Conservation (phyloP, 1,140 invertebrate species). For the Drosophila ananassae region DNA sequence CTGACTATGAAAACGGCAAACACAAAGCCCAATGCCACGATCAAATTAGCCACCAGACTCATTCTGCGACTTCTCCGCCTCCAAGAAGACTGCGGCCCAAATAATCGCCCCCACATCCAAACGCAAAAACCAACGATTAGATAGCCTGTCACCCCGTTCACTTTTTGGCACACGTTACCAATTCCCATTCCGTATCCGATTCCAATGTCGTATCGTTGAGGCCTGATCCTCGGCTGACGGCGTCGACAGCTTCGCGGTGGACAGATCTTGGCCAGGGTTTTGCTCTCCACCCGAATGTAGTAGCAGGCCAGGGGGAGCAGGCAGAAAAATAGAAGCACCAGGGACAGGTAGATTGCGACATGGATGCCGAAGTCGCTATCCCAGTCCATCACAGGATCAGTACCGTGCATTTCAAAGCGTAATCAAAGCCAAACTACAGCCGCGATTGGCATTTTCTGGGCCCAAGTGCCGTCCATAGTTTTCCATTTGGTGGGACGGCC, state of each 20-base stretch:
- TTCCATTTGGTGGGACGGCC: constrained; percentile 24
- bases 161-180: constrained; percentile 76
- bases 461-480: constrained; percentile 30
- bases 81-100: constrained; percentile 31
- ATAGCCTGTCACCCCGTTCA: constrained; percentile 38
- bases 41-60: constrained; percentile 50
- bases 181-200: constrained; percentile 44
- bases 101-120: constrained; percentile 22
- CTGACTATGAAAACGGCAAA: constrained; percentile 45
- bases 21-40: constrained; percentile 54
- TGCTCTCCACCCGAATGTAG: constrained; percentile 65
- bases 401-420: constrained; percentile 12
- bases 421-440: constrained; percentile 40
- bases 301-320: constrained; percentile 65
- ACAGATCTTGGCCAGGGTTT: constrained; percentile 63
- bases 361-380: constrained; percentile 32
- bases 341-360: constrained; percentile 47
- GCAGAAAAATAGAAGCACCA: constrained; percentile 58
- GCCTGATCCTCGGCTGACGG: constrained; percentile 18
- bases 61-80: constrained; percentile 46
- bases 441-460: constrained; percentile 25
- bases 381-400: constrained; percentile 35
- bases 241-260: constrained; percentile 47
- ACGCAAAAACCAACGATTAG: constrained; percentile 48
- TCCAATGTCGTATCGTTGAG: constrained; percentile 39